Evolutionary conservation across 2,797 vertebrate species (phyloP).

Genomic region (Pipistrellus nathusii): DNA sequence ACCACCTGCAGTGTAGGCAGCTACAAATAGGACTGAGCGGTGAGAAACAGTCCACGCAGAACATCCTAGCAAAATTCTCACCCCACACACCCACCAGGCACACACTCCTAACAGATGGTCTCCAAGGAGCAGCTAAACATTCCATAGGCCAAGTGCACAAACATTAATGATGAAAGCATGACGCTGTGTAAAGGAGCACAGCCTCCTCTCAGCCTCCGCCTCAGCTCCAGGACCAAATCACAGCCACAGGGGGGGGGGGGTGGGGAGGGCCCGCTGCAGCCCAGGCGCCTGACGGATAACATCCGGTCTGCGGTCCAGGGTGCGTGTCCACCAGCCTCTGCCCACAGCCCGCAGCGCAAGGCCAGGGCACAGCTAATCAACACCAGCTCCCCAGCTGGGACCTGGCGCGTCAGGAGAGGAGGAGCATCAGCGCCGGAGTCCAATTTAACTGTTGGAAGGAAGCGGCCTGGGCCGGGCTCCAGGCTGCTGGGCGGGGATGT

Average conservation of each 20-base stretch:
- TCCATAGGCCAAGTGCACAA: constrained; percentile 56
- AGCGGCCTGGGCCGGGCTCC: constrained; percentile 83
- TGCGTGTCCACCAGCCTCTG: constrained; percentile 83
- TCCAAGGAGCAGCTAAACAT: constrained; percentile 61
- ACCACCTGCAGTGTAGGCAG: neutral
- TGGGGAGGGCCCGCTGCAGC: constrained; percentile 59
- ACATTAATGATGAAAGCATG: constrained; percentile 67
- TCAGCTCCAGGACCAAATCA: constrained; percentile 53
- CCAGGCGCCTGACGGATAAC: constrained; percentile 81
- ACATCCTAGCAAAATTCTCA: constrained; percentile 68
- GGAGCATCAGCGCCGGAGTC: constrained; percentile 76
- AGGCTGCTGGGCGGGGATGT: constrained; percentile 24
- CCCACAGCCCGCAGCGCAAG: constrained; percentile 79
- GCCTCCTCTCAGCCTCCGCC: neutral
- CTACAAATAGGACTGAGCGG: constrained; percentile 28
- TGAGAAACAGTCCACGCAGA: constrained; percentile 63
- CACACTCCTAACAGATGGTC: constrained; percentile 58
- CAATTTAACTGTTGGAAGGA: constrained; percentile 78
- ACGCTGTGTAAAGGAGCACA: constrained; percentile 27
- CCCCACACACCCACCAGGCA: neutral
- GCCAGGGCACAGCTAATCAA: constrained; percentile 78
- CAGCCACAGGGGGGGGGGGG: neutral
- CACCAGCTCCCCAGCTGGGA: constrained; percentile 82
- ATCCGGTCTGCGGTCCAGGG: constrained; percentile 82
- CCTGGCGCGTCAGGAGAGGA: constrained; percentile 76